Conservation (phyloP, 2,797 vertebrate species). For the Sebastes diaconus region DNA sequence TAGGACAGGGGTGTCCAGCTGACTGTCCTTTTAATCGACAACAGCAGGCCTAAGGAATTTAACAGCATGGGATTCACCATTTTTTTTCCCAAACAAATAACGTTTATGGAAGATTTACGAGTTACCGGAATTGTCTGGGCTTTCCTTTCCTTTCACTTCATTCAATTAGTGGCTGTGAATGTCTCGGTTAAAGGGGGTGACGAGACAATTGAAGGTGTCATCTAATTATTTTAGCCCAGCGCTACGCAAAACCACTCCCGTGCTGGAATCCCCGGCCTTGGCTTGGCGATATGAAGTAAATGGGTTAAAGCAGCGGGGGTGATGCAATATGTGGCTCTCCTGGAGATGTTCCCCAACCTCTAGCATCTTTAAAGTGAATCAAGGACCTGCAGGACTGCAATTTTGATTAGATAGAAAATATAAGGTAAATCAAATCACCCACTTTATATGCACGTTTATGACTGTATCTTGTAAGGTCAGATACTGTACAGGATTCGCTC, state of each 20-base stretch:
- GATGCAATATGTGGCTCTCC: constrained; percentile 81
- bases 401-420: constrained; percentile 80
- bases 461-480: constrained; percentile 70
- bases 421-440: constrained; percentile 79
- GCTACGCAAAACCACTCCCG: constrained; percentile 57
- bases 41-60: constrained; percentile 87
- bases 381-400: constrained; percentile 76
- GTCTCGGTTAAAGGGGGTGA: constrained; percentile 80
- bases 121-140: constrained; percentile 74
- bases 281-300: constrained; percentile 78
- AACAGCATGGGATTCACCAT: constrained; percentile 82
- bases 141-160: constrained; percentile 74
- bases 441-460: constrained; percentile 64
- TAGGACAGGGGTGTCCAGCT: constrained; percentile 85
- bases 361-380: constrained; percentile 84
- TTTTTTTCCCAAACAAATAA: constrained; percentile 79
- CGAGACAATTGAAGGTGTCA: constrained; percentile 85
- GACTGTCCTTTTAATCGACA: constrained; percentile 89
- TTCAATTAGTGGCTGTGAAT: constrained; percentile 83
- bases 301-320: constrained; percentile 84
- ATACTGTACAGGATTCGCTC: constrained; percentile 32
- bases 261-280: constrained; percentile 67
- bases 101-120: constrained; percentile 86
- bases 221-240: constrained; percentile 85
- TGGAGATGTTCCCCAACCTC: constrained; percentile 75